Evolutionary conservation across 2,797 vertebrate genomes (phyloP).

Genomic region (Clarias laeviceps): DNA sequence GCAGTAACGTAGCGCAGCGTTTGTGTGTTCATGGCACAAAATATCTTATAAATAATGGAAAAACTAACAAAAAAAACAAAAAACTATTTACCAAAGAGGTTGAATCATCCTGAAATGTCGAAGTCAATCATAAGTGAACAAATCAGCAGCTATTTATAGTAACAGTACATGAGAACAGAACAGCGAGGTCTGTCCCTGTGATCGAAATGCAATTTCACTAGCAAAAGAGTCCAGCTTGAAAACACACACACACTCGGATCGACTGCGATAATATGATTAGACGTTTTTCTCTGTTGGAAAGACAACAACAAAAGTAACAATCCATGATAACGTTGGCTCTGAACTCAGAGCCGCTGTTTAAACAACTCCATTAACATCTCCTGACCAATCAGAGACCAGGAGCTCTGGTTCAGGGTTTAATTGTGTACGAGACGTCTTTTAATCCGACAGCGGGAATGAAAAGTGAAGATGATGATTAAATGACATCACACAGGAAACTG

Average conservation of each 20-base stretch:
- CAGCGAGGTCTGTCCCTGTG: conserved; percentile 34
- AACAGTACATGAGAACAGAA: conserved; percentile 35
- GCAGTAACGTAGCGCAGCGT: background rate
- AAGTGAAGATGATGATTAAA: background rate
- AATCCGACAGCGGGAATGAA: background rate
- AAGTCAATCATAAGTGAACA: conserved; percentile 34
- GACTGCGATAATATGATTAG: background rate
- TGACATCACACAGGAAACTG: background rate
- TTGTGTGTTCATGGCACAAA: background rate
- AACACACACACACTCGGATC: background rate
- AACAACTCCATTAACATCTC: background rate
- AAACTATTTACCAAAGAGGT: conserved; percentile 1
- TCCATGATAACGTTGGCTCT: background rate
- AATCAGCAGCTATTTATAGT: conserved; percentile 46
- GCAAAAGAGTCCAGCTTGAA: background rate
- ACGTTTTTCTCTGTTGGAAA: background rate
- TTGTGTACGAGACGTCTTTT: background rate
- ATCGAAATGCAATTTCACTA: conserved; percentile 26
- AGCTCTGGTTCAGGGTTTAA: background rate
- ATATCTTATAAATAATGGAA: background rate
- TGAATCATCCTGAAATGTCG: conserved; percentile 14
- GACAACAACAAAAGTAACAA: too few species aligned
- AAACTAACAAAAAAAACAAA: background rate
- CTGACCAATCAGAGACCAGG: background rate
- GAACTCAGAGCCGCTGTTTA: background rate